A percentile compares a stretch with the other conserved stretches of the same genome.
Evolutionary conservation across 2,113 vertebrate species (phyloP).

Genomic region (Rhinichthys klamathensis): DNA sequence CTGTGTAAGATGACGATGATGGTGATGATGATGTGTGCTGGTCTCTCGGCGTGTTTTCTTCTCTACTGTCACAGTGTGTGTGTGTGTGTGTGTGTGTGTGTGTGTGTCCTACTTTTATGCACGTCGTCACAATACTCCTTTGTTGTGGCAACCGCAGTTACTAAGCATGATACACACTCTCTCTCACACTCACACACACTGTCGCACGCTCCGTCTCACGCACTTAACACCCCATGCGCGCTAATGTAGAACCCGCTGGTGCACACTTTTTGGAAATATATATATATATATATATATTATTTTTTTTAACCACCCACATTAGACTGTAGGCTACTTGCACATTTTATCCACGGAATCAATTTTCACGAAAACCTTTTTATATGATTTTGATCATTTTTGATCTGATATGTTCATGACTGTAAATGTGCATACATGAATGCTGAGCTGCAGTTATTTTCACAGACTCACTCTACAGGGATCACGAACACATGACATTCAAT

Average conservation of each 20-base stretch:
- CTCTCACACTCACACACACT: neutral
- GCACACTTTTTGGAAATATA: neutral
- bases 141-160: slow-evolving; percentile 58
- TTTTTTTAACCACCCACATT: neutral
- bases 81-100: neutral
- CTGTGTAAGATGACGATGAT: neutral
- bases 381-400: neutral
- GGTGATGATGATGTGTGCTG: neutral
- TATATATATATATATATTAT: neutral
- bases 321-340: neutral
- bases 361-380: no score
- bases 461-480: slow-evolving; percentile 6
- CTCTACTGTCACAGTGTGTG: neutral
- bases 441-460: slow-evolving; percentile 8
- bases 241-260: neutral
- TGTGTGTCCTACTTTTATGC: slow-evolving; percentile 39
- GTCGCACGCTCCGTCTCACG: slow-evolving; percentile 4
- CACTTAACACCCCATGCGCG: slow-evolving; percentile 2
- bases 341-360: neutral
- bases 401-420: neutral
- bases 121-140: slow-evolving; percentile 42
- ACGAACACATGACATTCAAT: slow-evolving; percentile 68
- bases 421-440: neutral
- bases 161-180: slow-evolving; percentile 35
- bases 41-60: neutral